These are phyloP conservation scores for Anableps anableps DNA, from an alignment of 2,797 vertebrate genomes.

Conservation along the genomic window DNA sequence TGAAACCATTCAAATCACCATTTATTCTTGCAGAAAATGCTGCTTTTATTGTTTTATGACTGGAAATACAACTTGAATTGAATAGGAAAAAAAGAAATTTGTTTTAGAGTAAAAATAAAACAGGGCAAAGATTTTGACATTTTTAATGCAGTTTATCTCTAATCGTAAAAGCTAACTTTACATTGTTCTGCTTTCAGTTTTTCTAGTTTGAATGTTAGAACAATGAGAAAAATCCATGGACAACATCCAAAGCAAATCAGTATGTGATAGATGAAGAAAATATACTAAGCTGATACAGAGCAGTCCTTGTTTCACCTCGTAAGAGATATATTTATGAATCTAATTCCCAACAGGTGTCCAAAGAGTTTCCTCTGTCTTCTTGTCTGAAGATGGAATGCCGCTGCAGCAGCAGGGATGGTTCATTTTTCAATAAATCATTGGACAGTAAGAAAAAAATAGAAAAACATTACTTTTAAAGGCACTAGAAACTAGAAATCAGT, in stretches of 20 bases:
- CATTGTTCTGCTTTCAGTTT: neutral
- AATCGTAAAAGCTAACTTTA: neutral
- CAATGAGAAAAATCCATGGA: constrained; percentile 22
- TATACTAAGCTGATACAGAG: constrained; percentile 27
- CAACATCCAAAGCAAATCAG: constrained; percentile 44
- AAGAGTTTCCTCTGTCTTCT: constrained; percentile 39
- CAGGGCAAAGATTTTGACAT: neutral
- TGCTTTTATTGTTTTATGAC: neutral
- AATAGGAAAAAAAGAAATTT: neutral
- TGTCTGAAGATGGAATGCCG: constrained; percentile 41
- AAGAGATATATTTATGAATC: constrained; percentile 33
- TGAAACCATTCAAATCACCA: neutral
- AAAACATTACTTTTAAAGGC: constrained; percentile 18
- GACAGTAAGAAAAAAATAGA: constrained; percentile 24
- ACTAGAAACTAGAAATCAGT: constrained; percentile 24
- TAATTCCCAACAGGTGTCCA: constrained; percentile 55
- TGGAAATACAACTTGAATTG: neutral
- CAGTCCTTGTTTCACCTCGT: constrained; percentile 60
- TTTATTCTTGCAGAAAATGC: neutral
- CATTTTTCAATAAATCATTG: constrained; percentile 30
- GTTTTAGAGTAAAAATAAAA: neutral
- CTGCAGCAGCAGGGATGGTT: constrained; percentile 23
- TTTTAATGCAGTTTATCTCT: neutral
- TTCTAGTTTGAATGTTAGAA: neutral
- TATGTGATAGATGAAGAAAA: constrained; percentile 44